Evolutionary conservation across 2,113 vertebrate species (phyloP).

Genomic region (Corythornis cristatus): DNA sequence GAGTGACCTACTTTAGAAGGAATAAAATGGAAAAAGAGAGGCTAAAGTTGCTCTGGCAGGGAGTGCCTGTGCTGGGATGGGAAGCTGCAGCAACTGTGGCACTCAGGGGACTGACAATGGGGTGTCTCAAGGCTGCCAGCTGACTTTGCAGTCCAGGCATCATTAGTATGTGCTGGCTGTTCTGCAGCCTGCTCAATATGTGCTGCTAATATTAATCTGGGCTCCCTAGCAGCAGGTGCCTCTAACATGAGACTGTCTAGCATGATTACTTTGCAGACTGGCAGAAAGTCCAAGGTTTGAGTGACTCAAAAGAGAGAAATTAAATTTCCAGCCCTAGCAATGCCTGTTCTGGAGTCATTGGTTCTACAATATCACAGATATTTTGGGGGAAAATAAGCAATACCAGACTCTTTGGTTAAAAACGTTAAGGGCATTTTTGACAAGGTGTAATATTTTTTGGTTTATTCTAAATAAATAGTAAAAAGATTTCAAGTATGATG

Average conservation of each 20-base stretch:
- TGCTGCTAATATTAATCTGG: constrained; percentile 37
- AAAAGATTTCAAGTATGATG: not conserved
- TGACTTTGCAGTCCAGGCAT: not conserved
- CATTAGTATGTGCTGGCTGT: constrained; percentile 50
- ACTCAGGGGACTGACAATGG: not conserved
- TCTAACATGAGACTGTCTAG: not conserved
- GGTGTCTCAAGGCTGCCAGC: not conserved
- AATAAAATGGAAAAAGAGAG: not conserved
- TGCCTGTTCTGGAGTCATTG: not conserved
- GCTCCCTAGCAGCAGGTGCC: constrained; percentile 40
- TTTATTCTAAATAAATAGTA: not conserved
- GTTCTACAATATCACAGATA: not conserved
- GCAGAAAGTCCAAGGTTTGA: constrained; percentile 28
- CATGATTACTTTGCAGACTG: constrained; percentile 15
- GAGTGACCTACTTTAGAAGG: constrained; percentile 18
- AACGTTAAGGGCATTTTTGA: not conserved
- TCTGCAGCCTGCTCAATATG: constrained; percentile 37
- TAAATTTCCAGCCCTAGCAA: not conserved
- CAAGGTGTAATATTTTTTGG: not conserved
- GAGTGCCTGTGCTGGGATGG: not conserved
- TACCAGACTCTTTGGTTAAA: not conserved
- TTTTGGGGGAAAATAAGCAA: not conserved
- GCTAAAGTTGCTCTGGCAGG: not conserved
- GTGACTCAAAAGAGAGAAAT: not conserved
- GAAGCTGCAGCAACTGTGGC: not conserved